phyloP scores from a whole-genome alignment of 2,888 invertebrate species.

The Synanthedon tipuliformis region DNA sequence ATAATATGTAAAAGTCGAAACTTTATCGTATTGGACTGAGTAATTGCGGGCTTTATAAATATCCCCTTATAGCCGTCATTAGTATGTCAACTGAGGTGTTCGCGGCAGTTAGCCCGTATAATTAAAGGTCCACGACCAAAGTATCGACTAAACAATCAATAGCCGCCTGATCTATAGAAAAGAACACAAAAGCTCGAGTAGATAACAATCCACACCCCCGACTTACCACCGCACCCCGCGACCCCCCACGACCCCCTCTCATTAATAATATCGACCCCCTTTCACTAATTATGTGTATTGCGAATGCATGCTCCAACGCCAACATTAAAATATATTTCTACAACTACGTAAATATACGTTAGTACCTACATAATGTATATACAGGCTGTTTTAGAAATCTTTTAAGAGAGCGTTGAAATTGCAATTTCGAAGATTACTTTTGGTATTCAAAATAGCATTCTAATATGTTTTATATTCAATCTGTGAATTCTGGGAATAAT shows the following conservation, averaged over 20 bases:
- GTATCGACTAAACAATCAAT: constrained; percentile 67
- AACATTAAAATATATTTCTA: neutral
- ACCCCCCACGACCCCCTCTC: constrained; percentile 41
- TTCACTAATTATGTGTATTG: constrained; percentile 69
- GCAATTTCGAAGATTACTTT: no score
- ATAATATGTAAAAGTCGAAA: constrained; percentile 39
- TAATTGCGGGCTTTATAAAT: constrained; percentile 57
- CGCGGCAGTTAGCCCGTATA: constrained; percentile 55
- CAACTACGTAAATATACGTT: no score
- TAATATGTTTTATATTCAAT: no score
- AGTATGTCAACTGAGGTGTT: constrained; percentile 62
- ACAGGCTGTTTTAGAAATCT: no score
- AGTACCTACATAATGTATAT: no score
- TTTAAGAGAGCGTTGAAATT: no score
- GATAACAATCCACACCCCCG: constrained; percentile 53
- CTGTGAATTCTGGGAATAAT: no score
- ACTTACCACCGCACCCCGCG: constrained; percentile 24
- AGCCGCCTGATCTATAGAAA: constrained; percentile 53
- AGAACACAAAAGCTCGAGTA: constrained; percentile 66
- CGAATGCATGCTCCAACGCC: constrained; percentile 49
- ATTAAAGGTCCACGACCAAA: constrained; percentile 52
- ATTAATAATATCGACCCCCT: constrained; percentile 67
- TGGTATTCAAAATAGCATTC: no score
- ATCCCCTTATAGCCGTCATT: constrained; percentile 42
- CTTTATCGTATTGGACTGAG: constrained; percentile 47